Percentiles rank a stretch among this genome's conserved stretches.
Conservation (phyloP, 2,888 invertebrate genomes). For the Orchesella flavescens region DNA sequence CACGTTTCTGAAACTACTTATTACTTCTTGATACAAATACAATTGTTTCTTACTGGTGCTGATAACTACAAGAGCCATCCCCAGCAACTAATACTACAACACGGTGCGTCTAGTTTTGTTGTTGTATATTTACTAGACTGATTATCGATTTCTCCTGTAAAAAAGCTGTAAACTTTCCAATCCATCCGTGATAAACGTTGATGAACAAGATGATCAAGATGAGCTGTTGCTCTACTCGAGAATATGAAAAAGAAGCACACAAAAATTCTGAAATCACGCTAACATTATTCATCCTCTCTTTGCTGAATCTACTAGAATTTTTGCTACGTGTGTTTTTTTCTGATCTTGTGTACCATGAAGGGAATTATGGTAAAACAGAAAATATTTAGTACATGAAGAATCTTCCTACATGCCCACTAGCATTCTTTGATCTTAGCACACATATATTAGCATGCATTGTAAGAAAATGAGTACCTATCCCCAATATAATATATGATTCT, state of each 20-base stretch:
- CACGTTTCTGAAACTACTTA: constrained; percentile 43
- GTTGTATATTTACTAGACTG: constrained; percentile 16
- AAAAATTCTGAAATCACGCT: constrained; percentile 15
- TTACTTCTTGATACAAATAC: constrained; percentile 35
- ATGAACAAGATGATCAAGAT: constrained; percentile 58
- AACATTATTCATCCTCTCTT: constrained; percentile 13
- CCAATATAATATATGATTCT: neutral
- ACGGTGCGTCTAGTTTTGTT: neutral
- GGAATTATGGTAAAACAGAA: neutral
- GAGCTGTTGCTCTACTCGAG: neutral
- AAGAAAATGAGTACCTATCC: neutral
- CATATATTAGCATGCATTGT: neutral
- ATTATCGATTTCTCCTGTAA: constrained; percentile 69
- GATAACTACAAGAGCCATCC: neutral
- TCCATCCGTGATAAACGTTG: constrained; percentile 62
- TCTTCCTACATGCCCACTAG: neutral
- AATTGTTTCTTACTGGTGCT: constrained; percentile 13
- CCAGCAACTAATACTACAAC: too few relatives aligned
- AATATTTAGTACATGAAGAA: constrained; percentile 16
- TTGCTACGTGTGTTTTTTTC: neutral
- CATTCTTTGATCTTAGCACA: neutral
- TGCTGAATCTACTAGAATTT: neutral
- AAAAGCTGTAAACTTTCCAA: constrained; percentile 69
- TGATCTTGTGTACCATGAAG: too few relatives aligned
- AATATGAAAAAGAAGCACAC: neutral